Base-by-base conservation (phyloP, 2,888 invertebrate genomes). In the Latheticus oryzae region DNA sequence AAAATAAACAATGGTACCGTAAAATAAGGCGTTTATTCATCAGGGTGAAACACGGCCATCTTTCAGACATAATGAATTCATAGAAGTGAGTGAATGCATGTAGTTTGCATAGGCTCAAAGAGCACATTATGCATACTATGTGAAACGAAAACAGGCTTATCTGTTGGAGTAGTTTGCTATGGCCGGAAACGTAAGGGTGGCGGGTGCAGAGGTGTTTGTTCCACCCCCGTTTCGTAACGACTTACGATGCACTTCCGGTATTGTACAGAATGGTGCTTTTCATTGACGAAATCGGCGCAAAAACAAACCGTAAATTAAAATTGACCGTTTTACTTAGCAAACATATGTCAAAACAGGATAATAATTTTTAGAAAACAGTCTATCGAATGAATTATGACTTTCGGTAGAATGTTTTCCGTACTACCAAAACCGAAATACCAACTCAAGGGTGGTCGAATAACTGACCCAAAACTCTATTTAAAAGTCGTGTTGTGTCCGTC, bases 91-190 rank as follows among this genome's bases (percentile, higher is more conserved):
- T 57, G 60, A 62, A 64, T 62, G 59, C 64, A 62, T 52, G 60
- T 60, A 63, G 63, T 64, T 65, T 66, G 64, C 63, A 63, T 66
- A 66, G 63, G 62, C 64, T 58, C 55, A 64, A 66, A 66, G 64
- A 62, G 59, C 57, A 51, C 62, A 65, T 65, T 66, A 65, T 66
- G 65, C 61, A 51, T 50, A 62, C 57, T 60, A 65, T 66, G 66
- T 60, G 65, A 64, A 66, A 66, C 59, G 65, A 66, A 66, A 66
- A 66, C 65, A 60, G 58, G 58, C 60, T 65, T 66, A 66, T 66
- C 66, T 66, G 47, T 19, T 38, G 40, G 42, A 51, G 57, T 54
- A 51, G 58, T 45, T 58, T 54, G 38, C 47, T 40, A 35, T 9
- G 26, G 55, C 55, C 48, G 55, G 55, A 55, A 54, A 28, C 35